Evolutionary conservation across 1,140 invertebrate genomes (phyloP).

Genomic region (Ptiloglossa arizonensis): DNA sequence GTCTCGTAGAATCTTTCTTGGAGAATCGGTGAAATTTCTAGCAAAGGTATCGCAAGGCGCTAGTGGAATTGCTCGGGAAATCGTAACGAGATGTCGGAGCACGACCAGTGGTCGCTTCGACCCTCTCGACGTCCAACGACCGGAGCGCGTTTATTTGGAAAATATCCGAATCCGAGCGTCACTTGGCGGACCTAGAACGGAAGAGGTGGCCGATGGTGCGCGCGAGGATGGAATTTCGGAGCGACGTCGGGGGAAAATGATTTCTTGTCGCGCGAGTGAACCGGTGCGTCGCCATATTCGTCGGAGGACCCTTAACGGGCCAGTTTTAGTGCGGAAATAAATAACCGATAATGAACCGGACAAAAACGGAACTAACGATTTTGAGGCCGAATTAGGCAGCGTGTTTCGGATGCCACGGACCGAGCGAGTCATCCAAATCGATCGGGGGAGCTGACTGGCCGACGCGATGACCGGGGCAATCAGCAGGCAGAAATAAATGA

Average conservation of each 20-base stretch:
- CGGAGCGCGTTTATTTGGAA: not conserved
- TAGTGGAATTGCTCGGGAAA: too few species aligned
- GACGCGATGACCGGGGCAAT: conserved; percentile 21
- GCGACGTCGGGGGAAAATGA: conserved; percentile 28
- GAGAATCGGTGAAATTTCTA: too few species aligned
- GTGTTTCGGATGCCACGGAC: conserved; percentile 20
- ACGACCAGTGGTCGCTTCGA: too few species aligned
- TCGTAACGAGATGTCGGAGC: too few species aligned
- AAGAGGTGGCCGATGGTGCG: not conserved
- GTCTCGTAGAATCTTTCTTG: too few species aligned
- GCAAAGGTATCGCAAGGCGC: too few species aligned
- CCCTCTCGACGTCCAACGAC: too few species aligned
- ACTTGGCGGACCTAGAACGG: not conserved
- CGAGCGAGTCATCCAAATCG: conserved; percentile 24
- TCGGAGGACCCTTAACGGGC: conserved; percentile 25
- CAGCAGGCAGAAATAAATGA: conserved; percentile 22
- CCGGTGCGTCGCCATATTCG: conserved; percentile 36
- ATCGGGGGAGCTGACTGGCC: conserved; percentile 10
- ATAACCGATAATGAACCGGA: conserved; percentile 46
- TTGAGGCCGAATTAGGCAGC: conserved; percentile 44
- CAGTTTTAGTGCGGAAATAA: conserved; percentile 45
- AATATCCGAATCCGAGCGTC: not conserved
- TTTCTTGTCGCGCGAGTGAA: conserved; percentile 27
- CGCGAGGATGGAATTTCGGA: conserved; percentile 44
- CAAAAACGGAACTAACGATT: conserved; percentile 49